A percentile compares a stretch with the other conserved stretches of the same genome.
Evolutionary conservation across 2,113 vertebrate genomes (phyloP).

Genomic region (Mastomys coucha): DNA sequence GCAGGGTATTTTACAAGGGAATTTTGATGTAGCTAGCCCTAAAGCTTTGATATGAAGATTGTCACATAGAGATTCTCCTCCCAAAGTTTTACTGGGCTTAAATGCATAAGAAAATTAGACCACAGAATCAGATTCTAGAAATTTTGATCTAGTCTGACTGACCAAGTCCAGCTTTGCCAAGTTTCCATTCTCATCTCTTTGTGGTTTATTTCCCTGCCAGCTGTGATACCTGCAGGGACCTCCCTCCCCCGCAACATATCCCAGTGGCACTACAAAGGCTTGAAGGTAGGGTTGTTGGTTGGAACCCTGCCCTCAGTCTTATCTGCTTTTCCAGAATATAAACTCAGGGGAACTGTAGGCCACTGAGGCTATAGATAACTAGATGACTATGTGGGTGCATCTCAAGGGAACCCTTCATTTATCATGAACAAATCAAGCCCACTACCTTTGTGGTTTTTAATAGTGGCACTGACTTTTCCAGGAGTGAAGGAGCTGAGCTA

Average conservation of each 20-base stretch:
- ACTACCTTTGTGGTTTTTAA: background rate
- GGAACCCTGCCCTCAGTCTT: background rate
- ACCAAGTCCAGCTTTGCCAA: background rate
- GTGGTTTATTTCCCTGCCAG: background rate
- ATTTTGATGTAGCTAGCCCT: background rate
- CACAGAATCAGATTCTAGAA: background rate
- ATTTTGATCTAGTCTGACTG: background rate
- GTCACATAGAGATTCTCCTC: background rate
- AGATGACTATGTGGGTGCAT: background rate
- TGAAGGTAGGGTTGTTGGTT: background rate
- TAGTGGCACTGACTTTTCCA: background rate
- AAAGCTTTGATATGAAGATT: background rate
- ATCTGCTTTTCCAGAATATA: background rate
- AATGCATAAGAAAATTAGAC: background rate
- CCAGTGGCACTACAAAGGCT: background rate
- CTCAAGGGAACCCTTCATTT: background rate
- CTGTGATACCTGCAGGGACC: background rate
- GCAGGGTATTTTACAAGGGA: background rate
- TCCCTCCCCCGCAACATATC: too few relatives aligned
- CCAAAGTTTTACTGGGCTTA: background rate
- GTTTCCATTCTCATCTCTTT: background rate
- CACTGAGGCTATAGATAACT: background rate
- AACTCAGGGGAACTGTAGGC: background rate
- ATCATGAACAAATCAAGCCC: background rate
- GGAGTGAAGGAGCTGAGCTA: background rate